A percentile compares a stretch with the other conserved stretches of the same genome.
phyloP scores from a whole-genome alignment of 2,113 vertebrate species.

The Hymenochirus boettgeri region DNA sequence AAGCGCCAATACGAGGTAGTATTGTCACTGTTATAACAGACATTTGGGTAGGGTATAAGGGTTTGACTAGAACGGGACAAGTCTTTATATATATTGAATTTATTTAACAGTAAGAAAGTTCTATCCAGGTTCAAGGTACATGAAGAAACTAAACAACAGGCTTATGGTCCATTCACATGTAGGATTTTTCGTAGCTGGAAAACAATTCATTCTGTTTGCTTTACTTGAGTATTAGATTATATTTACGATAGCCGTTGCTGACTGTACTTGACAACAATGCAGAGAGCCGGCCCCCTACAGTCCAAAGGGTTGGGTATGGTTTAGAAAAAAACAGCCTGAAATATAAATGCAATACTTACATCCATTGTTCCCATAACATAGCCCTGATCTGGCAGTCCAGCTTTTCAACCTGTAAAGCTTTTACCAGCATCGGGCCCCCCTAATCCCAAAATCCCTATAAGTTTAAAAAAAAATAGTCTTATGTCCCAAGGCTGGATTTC shows the following conservation, averaged over 20 bases:
- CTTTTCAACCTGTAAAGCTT: conserved; percentile 92
- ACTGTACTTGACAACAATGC: conserved; percentile 77
- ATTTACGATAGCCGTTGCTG: conserved; percentile 77
- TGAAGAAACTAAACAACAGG: too few relatives aligned
- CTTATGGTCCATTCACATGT: too few relatives aligned
- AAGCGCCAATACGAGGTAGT: too few relatives aligned
- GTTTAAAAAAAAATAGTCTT: conserved; percentile 81
- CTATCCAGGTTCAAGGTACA: too few relatives aligned
- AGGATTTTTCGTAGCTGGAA: too few relatives aligned
- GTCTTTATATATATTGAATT: too few relatives aligned
- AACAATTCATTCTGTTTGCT: conserved; percentile 49
- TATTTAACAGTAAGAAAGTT: too few relatives aligned
- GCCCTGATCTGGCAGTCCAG: conserved; percentile 86
- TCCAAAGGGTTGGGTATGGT: conserved; percentile 79
- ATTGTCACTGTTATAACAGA: too few relatives aligned
- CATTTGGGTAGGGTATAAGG: too few relatives aligned
- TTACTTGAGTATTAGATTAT: conserved; percentile 61
- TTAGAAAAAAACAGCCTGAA: conserved; percentile 85
- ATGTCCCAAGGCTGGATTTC: conserved; percentile 69
- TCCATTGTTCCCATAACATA: conserved; percentile 86
- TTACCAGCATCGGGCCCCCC: conserved; percentile 82
- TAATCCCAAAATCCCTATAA: conserved; percentile 82
- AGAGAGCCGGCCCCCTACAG: conserved; percentile 86
- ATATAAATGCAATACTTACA: conserved; percentile 84
- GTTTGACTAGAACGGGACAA: too few relatives aligned